phyloP scores from a whole-genome alignment of 2,888 invertebrate genomes.

The Xestia c-nigrum region DNA sequence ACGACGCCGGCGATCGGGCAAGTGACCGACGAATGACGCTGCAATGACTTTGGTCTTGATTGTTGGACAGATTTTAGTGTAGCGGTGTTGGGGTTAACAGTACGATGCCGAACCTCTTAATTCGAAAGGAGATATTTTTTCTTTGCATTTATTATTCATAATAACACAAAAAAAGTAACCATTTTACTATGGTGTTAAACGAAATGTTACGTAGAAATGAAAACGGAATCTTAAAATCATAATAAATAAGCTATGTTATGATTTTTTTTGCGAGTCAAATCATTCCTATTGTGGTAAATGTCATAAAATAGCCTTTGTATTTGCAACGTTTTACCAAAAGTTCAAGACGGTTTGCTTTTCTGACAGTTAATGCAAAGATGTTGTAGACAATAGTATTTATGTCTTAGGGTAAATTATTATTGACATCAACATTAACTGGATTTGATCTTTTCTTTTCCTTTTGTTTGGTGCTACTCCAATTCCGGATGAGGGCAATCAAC shows the following conservation, averaged over 20 bases:
- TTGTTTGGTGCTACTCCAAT: not conserved
- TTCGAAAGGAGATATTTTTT: too few species aligned
- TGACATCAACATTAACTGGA: not conserved
- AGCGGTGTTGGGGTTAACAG: not conserved
- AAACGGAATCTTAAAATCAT: too few species aligned
- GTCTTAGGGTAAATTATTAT: not conserved
- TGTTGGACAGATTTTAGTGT: not conserved
- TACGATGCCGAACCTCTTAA: not conserved
- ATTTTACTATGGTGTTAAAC: too few species aligned
- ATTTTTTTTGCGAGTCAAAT: too few species aligned
- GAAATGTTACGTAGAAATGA: too few species aligned
- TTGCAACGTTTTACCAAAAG: not conserved
- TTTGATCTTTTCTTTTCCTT: not conserved
- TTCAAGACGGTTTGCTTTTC: not conserved
- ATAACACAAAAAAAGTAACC: too few species aligned
- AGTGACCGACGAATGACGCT: slow-evolving; percentile 34
- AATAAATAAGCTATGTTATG: too few species aligned
- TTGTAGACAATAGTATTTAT: too few species aligned
- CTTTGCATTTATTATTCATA: too few species aligned
- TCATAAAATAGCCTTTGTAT: not conserved
- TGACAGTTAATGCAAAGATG: not conserved
- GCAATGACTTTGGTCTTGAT: slow-evolving; percentile 13
- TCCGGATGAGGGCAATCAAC: not conserved
- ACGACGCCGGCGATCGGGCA: slow-evolving; percentile 56
- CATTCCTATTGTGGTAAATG: too few species aligned